Evolutionary conservation across 2,113 vertebrate species (phyloP), one percentile per base, ranked within the genome.

Genomic region (Mirza zaza): DNA sequence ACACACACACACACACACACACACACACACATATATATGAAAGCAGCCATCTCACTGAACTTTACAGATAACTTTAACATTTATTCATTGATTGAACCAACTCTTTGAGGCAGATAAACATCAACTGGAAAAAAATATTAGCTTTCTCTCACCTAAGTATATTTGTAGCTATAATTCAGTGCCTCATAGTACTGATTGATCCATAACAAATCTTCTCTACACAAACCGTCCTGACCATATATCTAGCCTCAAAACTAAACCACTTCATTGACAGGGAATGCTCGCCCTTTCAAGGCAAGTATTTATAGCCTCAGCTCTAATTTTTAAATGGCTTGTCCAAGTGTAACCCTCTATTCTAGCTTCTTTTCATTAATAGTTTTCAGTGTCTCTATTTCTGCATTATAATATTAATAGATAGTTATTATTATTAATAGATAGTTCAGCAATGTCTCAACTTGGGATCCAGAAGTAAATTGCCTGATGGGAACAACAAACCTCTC

Each of bases 111-210:
- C 59, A 63, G 59, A 25, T 63, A 63, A 29, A 63, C 25, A 63
- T 27, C 21, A 65, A 32, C 23, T 84, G 11, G 14, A 55, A 87
- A 61, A 55, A 87, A 61, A 87, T 59, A 32, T 79, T 57, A 89
- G 2, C 10, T 20, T 75, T 59, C n/a, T 67, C 13, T 79, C 63
- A 73, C 21, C 6, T 29, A 88, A 70, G 48, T 50, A 34, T 36
- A 71, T 50, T 77, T 94, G 75, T 75, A 50, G 45, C 27, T 91
- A 75, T 34, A 93, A 68, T 85, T 27, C n/a, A 96, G 32, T 68
- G 27, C 29, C 20, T 65, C 6, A 20, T 36, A 90, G 23, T 20
- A 34, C 34, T 25, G 39, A 91, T 12, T 4, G 5, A 84, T 27
- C n/a, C 45, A 76, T 14, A 85, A 90, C 2, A 75, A 90, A n/a